Evolutionary conservation across 2,888 invertebrate species (phyloP).

Genomic region (Electrophaes corylata): DNA sequence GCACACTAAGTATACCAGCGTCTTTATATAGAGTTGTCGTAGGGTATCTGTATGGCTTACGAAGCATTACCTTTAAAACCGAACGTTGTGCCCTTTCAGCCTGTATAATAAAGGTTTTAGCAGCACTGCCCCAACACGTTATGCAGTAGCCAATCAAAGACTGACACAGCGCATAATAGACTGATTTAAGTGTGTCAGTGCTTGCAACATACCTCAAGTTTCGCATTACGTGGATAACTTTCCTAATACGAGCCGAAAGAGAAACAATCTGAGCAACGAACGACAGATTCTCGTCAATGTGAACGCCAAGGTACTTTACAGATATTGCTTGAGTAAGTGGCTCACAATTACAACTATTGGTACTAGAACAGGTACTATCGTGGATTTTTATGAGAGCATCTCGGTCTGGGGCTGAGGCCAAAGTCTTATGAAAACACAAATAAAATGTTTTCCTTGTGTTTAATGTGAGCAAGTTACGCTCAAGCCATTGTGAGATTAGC

Average conservation of each 20-base stretch:
- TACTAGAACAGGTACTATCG: neutral
- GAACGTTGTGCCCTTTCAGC: no score
- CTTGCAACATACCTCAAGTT: no score
- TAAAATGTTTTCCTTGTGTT: neutral
- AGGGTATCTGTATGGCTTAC: no score
- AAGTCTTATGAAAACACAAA: conserved; percentile 2
- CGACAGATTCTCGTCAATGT: no score
- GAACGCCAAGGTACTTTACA: neutral
- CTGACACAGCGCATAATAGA: neutral
- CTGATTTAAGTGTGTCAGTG: neutral
- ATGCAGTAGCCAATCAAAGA: neutral
- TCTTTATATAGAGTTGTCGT: no score
- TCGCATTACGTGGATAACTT: no score
- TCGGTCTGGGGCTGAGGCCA: neutral
- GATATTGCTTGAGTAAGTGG: neutral
- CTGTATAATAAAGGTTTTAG: no score
- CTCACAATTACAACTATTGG: neutral
- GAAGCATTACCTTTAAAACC: no score
- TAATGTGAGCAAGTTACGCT: no score
- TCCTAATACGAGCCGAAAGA: neutral
- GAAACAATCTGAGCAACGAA: neutral
- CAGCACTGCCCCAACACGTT: neutral
- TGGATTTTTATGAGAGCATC: neutral
- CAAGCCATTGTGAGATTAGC: neutral
- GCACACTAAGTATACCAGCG: no score